Evolutionary conservation across 2,797 vertebrate species (phyloP).

Genomic region (Intellagama lesueurii): DNA sequence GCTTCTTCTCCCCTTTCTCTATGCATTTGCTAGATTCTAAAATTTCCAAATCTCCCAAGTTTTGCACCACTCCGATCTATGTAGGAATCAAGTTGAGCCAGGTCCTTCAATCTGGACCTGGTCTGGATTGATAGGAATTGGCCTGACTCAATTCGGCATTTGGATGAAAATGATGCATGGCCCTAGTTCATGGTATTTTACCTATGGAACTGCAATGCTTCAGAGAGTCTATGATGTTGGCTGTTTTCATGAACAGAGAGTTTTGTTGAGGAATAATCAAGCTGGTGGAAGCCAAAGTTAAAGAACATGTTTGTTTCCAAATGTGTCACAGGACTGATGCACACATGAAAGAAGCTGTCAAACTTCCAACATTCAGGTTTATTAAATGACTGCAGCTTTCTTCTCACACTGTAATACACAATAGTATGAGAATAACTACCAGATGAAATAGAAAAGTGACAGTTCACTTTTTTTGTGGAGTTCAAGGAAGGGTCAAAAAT

Average conservation of each 20-base stretch:
- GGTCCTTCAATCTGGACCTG: no score
- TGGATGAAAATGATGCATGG: no score
- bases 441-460: constrained; percentile 10
- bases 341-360: neutral
- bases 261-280: constrained; percentile 14
- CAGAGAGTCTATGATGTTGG: neutral
- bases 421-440: neutral
- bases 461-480: neutral
- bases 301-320: neutral
- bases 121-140: no score
- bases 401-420: neutral
- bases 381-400: neutral
- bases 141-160: no score
- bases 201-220: neutral
- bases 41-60: no score
- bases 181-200: neutral
- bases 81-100: no score
- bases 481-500: neutral
- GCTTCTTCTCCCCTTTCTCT: no score
- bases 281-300: neutral
- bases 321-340: constrained; percentile 10
- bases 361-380: neutral
- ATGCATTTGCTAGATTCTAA: no score
- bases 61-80: no score
- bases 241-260: constrained; percentile 13